Conservation (phyloP, 2,113 vertebrate genomes). For the Rhinoptilus africanus region DNA sequence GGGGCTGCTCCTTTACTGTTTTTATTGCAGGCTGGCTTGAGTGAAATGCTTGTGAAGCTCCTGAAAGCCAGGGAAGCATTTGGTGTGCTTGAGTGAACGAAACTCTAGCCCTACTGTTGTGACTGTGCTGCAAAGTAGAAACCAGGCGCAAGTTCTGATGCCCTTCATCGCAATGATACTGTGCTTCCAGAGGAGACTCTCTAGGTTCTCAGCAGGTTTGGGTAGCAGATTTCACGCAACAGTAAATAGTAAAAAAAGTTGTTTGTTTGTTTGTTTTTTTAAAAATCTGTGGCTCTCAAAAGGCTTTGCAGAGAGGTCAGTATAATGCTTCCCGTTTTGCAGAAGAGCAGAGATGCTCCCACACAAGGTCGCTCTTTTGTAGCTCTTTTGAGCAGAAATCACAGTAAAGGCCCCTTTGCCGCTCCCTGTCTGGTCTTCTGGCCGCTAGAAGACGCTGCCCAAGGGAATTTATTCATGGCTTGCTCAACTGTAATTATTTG, state of each 20-base stretch:
- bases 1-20: neutral
- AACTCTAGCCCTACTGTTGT: neutral
- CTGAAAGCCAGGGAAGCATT: neutral
- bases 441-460: neutral
- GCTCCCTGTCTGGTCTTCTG: neutral
- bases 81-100: neutral
- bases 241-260: neutral
- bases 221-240: neutral
- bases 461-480: neutral
- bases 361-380: rapidly evolving
- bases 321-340: neutral
- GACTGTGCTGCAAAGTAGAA: neutral
- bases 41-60: neutral
- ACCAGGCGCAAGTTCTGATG: neutral
- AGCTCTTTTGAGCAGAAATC: neutral
- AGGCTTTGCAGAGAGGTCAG: neutral
- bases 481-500: neutral
- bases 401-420: rapidly evolving
- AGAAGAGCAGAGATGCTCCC: neutral
- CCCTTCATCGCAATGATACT: neutral
- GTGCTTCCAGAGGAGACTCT: neutral
- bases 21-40: neutral
- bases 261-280: neutral
- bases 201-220: neutral
- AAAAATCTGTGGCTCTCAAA: neutral